Evolutionary conservation across 2,888 invertebrate genomes (phyloP), one percentile per base, ranked within the genome.

Genomic region (Spodoptera littoralis): DNA sequence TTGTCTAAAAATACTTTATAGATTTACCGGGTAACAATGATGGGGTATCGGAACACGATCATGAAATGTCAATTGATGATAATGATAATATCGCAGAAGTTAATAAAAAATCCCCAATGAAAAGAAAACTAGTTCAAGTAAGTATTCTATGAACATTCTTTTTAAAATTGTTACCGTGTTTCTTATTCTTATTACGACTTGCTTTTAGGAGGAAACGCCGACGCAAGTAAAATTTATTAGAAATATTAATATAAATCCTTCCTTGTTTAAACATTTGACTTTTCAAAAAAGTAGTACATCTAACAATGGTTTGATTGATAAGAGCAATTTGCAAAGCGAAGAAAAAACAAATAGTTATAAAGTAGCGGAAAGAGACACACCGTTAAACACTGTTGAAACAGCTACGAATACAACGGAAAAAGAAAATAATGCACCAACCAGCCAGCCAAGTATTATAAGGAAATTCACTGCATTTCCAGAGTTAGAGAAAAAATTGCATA

Each of bases 401-500:
- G 5, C 18, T 18, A 44, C 11, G 41, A 11, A 53, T 3, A 50
- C 13, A 30, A 12, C 22, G 36, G 30, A 53, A 47, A 45, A 22
- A 13, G 36, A 4, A 46, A 41, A 18, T 41, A 46, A 57, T 27
- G 41, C 53, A 24, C 22, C 55, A 49, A 52, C 24, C 18, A 63
- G 50, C 45, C 59, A 67, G 13, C 85, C 83, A 51, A 86, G 78
- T 62, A 75, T 90, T 36, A 73, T 89, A 48, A 83, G 88, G 54
- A 84, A 83, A 30, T 90, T 91, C 46, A 85, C 52, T 3, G 74
- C 56, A 66, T 84, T 77, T 60, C 61, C 78, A 8, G 80, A 87
- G 67, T 84, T 83, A 50, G 83, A 83, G 63, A 60, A 73, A 27
- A 80, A 55, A 53, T 45, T 79, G 3, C 69, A 60, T 54, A 51